Evolutionary conservation across 2,888 invertebrate species (phyloP).

Genomic region (Plusia festucae): DNA sequence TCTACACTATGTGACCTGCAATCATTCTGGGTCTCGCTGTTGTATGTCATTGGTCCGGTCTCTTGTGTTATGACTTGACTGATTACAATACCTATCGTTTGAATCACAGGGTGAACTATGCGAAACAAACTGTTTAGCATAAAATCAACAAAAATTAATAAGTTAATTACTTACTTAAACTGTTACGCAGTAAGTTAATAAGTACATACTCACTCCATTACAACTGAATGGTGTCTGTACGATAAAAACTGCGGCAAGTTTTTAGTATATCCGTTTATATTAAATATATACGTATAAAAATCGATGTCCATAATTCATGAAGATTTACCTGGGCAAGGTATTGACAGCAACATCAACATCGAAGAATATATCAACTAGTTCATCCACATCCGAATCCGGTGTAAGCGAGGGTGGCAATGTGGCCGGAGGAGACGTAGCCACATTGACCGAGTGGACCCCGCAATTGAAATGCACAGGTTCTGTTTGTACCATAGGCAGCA

Average conservation of each 20-base stretch:
- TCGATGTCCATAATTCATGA: not conserved
- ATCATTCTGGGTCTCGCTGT: conserved; percentile 73
- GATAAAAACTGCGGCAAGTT: conserved; percentile 9
- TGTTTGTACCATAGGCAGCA: conserved; percentile 87
- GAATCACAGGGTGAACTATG: conserved; percentile 33
- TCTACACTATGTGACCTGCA: conserved; percentile 74
- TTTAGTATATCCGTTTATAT: not conserved
- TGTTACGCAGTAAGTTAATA: conserved; percentile 32
- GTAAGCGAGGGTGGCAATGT: conserved; percentile 84
- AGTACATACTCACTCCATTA: conserved; percentile 28
- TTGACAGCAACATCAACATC: conserved; percentile 86
- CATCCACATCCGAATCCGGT: conserved; percentile 84
- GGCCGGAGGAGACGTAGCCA: conserved; percentile 80
- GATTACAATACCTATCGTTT: conserved; percentile 54
- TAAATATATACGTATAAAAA: not conserved
- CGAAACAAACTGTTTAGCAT: conserved; percentile 35
- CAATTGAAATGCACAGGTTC: conserved; percentile 83
- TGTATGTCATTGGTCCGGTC: conserved; percentile 71
- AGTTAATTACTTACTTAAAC: conserved; percentile 15
- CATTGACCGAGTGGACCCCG: conserved; percentile 78
- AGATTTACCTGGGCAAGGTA: conserved; percentile 79
- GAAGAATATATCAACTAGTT: conserved; percentile 85
- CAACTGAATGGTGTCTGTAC: conserved; percentile 19
- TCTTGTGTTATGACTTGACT: conserved; percentile 65
- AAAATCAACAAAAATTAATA: conserved; percentile 35